Base-by-base conservation (phyloP, 2,888 invertebrate species). In the Tethea ocularis region DNA sequence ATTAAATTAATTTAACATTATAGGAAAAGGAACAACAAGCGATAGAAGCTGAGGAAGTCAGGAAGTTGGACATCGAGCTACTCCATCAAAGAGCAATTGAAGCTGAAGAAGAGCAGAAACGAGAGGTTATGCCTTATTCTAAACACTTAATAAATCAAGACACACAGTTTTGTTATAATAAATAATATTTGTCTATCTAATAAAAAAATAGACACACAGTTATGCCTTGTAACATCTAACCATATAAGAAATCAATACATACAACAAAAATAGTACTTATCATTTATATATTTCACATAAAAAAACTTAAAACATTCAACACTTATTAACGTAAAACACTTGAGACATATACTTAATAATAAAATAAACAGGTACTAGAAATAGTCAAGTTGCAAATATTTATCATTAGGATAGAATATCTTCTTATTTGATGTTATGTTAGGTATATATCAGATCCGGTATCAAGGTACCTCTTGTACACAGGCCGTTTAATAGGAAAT, bases 11-110 rank as follows among this genome's bases (percentile, higher is more conserved):
- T 24, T 17, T 51, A 55, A 58, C 29, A 58, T 72, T 88, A 68
- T 86, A 95, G 88, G 94, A 94, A 74, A 94, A 94, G 67, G 90
- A 93, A 69, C 93, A 93, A 61, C 91, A 94, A 74, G 95, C 94
- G 41, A 88, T 94, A 77, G 94, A 93, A 68, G 91, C 89, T 0
- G 88, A 94, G 79, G 94, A 95, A 75, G 94, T 94, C 60, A 85
- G 94, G 56, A 88, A 94, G 72, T 80, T 95, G 65, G 95, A 95
- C 75, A 93, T 94, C 79, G 94, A 95, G 64, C 87, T 95, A 33
- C 86, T 95, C 22, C 94, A 94, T 64, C 95, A 95, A 78, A 86
- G 95, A 57, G 94, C 94, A 54, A 94, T 94, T 41, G 95, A 94
- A 76, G 94, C 94, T 24, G 92, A 94, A 59, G 91, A 89, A 36